A percentile compares a stretch with the other conserved stretches of the same genome.
Conservation (phyloP, 2,888 invertebrate genomes). For the Cyclophora albipunctata region DNA sequence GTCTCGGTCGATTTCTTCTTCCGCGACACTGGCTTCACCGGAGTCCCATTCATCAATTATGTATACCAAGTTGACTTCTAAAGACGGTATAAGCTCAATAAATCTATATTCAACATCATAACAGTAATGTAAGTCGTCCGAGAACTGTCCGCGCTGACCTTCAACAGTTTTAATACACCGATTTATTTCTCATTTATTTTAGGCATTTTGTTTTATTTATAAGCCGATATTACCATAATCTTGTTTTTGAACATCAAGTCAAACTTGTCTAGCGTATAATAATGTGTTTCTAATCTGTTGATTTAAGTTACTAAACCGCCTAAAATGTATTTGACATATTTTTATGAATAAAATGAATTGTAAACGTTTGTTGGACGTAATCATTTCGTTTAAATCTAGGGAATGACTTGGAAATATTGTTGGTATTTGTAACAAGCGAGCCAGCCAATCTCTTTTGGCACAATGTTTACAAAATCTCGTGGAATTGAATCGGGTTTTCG, state of each 20-base stretch:
- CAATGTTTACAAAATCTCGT: conserved; percentile 64
- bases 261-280: too few species aligned
- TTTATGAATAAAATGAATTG: conserved; percentile 12
- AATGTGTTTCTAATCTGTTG: too few species aligned
- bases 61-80: conserved; percentile 47
- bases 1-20: conserved; percentile 55
- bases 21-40: conserved; percentile 38
- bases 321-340: neutral
- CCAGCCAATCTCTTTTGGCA: conserved; percentile 54
- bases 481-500: conserved; percentile 64
- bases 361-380: conserved; percentile 23
- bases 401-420: conserved; percentile 21
- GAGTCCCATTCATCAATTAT: conserved; percentile 52
- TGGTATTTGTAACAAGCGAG: conserved; percentile 35
- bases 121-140: conserved; percentile 31
- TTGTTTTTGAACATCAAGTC: conserved; percentile 5
- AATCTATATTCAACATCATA: conserved; percentile 32
- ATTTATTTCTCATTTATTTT: conserved; percentile 13
- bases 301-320: too few species aligned
- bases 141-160: conserved; percentile 22
- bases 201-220: conserved; percentile 14
- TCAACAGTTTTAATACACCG: conserved; percentile 12
- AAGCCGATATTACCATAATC: conserved; percentile 9
- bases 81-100: conserved; percentile 30
- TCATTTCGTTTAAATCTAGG: conserved; percentile 22